Conservation (phyloP, 2,797 vertebrate genomes). For the Dicrostonyx torquatus region DNA sequence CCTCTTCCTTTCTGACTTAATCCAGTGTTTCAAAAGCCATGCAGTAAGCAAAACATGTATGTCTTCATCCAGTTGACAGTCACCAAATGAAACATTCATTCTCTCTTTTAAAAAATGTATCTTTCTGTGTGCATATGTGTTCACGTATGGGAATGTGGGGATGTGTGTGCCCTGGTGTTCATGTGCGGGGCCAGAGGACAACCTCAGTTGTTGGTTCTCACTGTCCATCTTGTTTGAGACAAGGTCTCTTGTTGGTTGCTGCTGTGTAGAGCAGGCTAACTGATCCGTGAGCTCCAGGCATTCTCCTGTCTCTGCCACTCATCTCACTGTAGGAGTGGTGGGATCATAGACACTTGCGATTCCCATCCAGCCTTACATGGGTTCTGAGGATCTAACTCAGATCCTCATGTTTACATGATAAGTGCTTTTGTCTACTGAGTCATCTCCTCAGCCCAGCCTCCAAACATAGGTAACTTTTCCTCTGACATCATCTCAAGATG, state of each 20-base stretch:
- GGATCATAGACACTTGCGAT: background rate
- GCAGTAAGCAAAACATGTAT: background rate
- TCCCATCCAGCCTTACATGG: background rate
- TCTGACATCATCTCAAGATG: background rate
- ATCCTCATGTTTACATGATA: background rate
- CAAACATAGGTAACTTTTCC: background rate
- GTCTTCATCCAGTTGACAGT: background rate
- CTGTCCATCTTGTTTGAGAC: background rate
- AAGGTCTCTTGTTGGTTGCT: background rate
- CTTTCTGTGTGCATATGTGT: background rate
- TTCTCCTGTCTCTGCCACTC: background rate
- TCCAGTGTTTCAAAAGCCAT: background rate
- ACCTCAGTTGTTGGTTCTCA: background rate
- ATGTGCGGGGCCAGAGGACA: too few species aligned
- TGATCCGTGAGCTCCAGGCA: background rate
- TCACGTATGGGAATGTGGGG: background rate
- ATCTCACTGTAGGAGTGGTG: background rate
- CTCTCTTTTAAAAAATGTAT: background rate
- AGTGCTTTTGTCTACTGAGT: background rate
- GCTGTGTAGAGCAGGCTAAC: background rate
- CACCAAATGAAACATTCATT: background rate
- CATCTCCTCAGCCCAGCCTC: background rate
- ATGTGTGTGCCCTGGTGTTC: background rate
- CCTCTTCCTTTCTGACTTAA: slow-evolving; percentile 8
- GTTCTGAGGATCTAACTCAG: background rate